A percentile compares a stretch with the other conserved stretches of the same genome.
phyloP scores from a whole-genome alignment of 1,140 invertebrate genomes.

The Ridgeia piscesae region DNA sequence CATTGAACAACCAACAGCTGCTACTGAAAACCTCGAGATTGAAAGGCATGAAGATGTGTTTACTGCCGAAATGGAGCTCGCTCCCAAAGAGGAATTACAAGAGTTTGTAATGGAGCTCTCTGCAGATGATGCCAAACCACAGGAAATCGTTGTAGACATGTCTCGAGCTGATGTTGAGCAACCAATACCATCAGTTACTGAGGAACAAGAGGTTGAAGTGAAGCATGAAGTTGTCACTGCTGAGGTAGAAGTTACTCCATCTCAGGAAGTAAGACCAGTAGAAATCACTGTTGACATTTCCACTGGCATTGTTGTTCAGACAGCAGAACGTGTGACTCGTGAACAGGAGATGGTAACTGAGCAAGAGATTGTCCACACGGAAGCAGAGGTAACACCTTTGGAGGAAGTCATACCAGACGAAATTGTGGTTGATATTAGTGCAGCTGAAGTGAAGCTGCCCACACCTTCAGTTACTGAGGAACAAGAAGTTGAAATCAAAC shows the following conservation, averaged over 20 bases:
- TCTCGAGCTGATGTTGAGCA: neutral
- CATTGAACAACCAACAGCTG: no score
- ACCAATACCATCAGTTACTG: neutral
- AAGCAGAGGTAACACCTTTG: constrained; percentile 16
- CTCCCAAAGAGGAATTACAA: no score
- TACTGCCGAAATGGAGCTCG: no score
- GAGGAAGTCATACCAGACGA: constrained; percentile 13
- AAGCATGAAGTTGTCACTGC: neutral
- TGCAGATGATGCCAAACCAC: neutral
- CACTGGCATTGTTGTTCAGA: neutral
- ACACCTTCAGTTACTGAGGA: no score
- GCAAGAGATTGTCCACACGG: constrained; percentile 18
- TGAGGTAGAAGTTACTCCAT: neutral
- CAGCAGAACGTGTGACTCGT: constrained; percentile 6
- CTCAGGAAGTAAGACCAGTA: constrained; percentile 22
- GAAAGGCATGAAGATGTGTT: no score
- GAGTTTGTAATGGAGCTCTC: neutral
- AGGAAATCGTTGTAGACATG: neutral
- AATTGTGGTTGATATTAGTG: constrained; percentile 16
- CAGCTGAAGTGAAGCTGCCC: no score
- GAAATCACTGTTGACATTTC: constrained; percentile 25
- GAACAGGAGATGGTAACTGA: constrained; percentile 11
- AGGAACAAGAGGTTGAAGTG: neutral
- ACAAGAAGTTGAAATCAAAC: no score
- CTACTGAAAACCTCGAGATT: no score